A percentile compares a stretch with the other conserved stretches of the same genome.
Conservation (phyloP, 2,113 vertebrate genomes). For the Rhipidura dahli region DNA sequence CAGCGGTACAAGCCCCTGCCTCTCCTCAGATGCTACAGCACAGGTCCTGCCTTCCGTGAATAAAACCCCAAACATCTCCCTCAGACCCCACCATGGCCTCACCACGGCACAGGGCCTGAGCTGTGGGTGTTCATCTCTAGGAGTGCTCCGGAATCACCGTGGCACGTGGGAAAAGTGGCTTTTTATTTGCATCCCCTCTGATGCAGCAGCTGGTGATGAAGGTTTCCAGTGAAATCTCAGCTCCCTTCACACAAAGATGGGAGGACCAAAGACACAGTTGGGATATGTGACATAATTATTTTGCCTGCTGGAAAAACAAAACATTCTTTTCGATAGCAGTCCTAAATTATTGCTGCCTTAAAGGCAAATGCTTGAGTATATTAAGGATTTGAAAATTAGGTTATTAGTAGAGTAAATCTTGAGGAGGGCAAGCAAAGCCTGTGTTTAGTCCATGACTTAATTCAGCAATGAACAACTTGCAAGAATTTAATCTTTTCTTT, state of each 20-base stretch:
- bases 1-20: too few species aligned
- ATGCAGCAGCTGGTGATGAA: background rate
- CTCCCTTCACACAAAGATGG: background rate
- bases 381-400: slow-evolving; percentile 3
- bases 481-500: background rate
- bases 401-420: slow-evolving; percentile 15
- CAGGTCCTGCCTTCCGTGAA: too few species aligned
- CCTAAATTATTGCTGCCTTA: slow-evolving; percentile 31
- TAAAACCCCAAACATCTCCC: background rate
- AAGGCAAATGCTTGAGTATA: slow-evolving; percentile 1
- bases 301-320: slow-evolving; percentile 33
- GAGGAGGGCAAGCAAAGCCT: background rate
- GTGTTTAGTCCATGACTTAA: background rate
- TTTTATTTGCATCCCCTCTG: background rate
- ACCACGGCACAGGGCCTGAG: fast-evolving
- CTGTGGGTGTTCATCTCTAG: background rate
- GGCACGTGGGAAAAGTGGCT: background rate
- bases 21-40: too few species aligned
- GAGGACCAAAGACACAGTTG: background rate
- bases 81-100: background rate
- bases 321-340: background rate
- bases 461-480: background rate
- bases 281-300: slow-evolving; percentile 45
- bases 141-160: background rate
- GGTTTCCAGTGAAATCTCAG: background rate